Conservation (phyloP, 2,797 vertebrate genomes). For the Pseudochaenichthys georgianus region DNA sequence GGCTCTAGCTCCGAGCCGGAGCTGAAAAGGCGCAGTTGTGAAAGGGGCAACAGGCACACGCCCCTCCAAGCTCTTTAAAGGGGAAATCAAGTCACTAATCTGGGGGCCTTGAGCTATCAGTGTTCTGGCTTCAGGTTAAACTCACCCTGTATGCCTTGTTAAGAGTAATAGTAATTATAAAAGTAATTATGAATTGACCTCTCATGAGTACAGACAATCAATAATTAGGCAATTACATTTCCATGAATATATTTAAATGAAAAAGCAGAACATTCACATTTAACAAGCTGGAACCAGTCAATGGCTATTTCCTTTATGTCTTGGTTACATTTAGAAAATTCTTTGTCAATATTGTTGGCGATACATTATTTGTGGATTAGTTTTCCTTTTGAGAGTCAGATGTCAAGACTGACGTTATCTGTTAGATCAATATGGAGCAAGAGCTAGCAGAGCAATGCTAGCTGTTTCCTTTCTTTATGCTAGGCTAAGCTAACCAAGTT, state of each 20-base stretch:
- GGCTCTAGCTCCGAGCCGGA: too few relatives aligned
- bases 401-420: not conserved
- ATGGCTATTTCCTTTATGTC: not conserved
- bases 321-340: not conserved
- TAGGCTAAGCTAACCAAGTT: not conserved
- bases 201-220: too few relatives aligned
- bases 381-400: not conserved
- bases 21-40: too few relatives aligned
- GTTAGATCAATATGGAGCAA: not conserved
- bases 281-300: not conserved
- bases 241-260: not conserved
- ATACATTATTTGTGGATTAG: not conserved
- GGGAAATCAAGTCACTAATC: conserved; percentile 83
- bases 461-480: not conserved
- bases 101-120: conserved; percentile 68
- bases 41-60: conserved; percentile 10
- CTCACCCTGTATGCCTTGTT: conserved; percentile 27
- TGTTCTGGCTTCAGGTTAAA: conserved; percentile 69
- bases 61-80: conserved; percentile 73
- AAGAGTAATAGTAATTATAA: conserved; percentile 42
- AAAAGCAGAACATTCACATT: not conserved
- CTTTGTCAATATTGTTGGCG: too few relatives aligned
- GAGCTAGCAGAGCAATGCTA: too few relatives aligned
- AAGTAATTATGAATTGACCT: conserved; percentile 38
- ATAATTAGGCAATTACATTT: too few relatives aligned